A percentile compares a stretch with the other conserved stretches of the same genome.
These are phyloP conservation scores for Spodoptera littoralis DNA, from an alignment of 2,888 invertebrate species.

Conservation along the genomic window DNA sequence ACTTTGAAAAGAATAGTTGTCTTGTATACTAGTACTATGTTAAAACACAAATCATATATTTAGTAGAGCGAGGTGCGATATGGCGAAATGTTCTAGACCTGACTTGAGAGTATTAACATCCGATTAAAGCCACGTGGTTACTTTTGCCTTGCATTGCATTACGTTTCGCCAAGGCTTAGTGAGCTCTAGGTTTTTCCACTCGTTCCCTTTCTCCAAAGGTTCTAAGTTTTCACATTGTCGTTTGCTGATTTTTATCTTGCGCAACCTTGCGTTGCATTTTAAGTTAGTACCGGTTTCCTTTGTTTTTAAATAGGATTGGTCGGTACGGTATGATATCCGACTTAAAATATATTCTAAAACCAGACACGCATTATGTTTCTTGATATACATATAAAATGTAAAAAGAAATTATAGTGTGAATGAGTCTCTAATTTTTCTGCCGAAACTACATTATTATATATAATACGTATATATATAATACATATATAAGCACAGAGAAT, in stretches of 20 bases:
- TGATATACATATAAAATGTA: no score
- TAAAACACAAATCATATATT: background rate
- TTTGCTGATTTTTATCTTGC: slow-evolving; percentile 4
- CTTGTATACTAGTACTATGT: no score
- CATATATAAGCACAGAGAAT: no score
- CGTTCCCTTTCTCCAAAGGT: slow-evolving; percentile 11
- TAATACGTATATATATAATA: no score
- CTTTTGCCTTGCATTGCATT: background rate
- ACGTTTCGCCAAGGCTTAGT: slow-evolving; percentile 2
- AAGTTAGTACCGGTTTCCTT: background rate
- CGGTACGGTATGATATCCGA: no score
- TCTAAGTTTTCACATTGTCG: slow-evolving; percentile 17
- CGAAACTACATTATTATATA: no score
- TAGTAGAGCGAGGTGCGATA: background rate
- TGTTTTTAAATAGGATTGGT: background rate
- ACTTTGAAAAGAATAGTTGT: no score
- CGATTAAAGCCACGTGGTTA: background rate
- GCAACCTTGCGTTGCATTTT: background rate
- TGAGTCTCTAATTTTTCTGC: no score
- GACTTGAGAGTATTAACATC: slow-evolving; percentile 3
- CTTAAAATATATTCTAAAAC: no score
- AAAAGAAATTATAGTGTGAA: no score
- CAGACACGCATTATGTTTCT: no score
- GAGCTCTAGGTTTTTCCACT: slow-evolving; percentile 13
- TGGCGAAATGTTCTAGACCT: slow-evolving; percentile 4